A percentile compares a stretch with the other conserved stretches of the same genome.
Evolutionary conservation across 2,888 invertebrate species (phyloP).

Genomic region (Thecocarcelia acutangulata): DNA sequence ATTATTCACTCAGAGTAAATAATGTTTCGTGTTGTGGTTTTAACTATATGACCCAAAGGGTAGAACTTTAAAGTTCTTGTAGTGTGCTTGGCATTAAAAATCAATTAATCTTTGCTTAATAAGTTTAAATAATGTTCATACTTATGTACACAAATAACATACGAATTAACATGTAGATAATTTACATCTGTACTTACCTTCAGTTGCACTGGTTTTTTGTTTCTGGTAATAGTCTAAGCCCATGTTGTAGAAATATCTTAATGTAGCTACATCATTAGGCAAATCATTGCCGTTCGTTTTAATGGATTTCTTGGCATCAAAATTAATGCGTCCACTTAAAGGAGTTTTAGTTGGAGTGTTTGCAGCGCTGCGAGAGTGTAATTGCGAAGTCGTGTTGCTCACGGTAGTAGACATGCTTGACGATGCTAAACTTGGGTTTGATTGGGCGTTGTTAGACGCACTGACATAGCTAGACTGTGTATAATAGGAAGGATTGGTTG

Average conservation of each 20-base stretch:
- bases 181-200: constrained; percentile 43
- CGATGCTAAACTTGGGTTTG: constrained; percentile 22
- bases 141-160: no score
- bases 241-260: constrained; percentile 86
- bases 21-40: no score
- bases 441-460: constrained; percentile 29
- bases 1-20: no score
- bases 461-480: constrained; percentile 15
- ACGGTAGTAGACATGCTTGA: background rate
- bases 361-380: constrained; percentile 40
- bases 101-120: no score
- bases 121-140: no score
- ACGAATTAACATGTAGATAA: no score
- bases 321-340: constrained; percentile 72
- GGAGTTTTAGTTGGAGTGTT: constrained; percentile 64
- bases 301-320: constrained; percentile 75
- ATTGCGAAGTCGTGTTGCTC: constrained; percentile 53
- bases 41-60: no score
- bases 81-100: no score
- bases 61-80: no score
- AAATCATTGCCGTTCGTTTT: constrained; percentile 76
- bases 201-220: constrained; percentile 42
- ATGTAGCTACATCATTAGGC: constrained; percentile 83
- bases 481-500: constrained; percentile 49
- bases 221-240: constrained; percentile 82